Evolutionary conservation across 2,888 invertebrate species (phyloP).

Genomic region (Phyllotreta striolata): DNA sequence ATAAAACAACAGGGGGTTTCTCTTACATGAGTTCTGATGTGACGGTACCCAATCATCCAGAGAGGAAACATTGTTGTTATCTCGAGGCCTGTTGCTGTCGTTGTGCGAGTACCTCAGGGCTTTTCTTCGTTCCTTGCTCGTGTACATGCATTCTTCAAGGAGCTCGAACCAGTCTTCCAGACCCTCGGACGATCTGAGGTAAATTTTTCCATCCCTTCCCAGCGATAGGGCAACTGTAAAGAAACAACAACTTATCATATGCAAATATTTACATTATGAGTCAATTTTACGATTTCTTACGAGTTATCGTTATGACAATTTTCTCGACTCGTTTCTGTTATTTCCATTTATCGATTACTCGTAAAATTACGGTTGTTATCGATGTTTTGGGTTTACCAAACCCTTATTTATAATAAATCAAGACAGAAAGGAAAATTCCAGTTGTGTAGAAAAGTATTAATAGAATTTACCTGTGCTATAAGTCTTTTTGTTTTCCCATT

Average conservation of each 20-base stretch:
- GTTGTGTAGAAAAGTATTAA: background rate
- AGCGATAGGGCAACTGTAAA: conserved; percentile 65
- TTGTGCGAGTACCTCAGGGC: conserved; percentile 64
- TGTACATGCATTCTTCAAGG: conserved; percentile 70
- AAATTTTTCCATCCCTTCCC: conserved; percentile 63
- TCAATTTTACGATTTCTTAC: background rate
- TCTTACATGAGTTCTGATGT: conserved; percentile 61
- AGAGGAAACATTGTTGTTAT: conserved; percentile 60
- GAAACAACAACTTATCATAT: conserved; percentile 6
- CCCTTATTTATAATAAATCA: background rate
- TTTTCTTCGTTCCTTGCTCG: conserved; percentile 69
- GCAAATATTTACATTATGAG: background rate
- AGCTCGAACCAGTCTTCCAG: conserved; percentile 73
- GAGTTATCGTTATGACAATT: background rate
- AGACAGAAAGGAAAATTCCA: no score
- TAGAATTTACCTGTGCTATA: conserved; percentile 60
- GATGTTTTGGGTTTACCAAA: no score
- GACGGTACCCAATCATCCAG: conserved; percentile 66
- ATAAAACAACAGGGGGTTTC: conserved; percentile 4
- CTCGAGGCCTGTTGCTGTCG: conserved; percentile 57
- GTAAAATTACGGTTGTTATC: background rate
- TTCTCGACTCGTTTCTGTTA: background rate
- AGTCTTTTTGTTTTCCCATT: conserved; percentile 72
- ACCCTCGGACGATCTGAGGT: conserved; percentile 64
- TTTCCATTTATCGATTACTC: background rate